A percentile compares a stretch with the other conserved stretches of the same genome.
Evolutionary conservation across 64 coral and sea anemone species (phyloP).

Genomic region (Anthopleura sola): DNA sequence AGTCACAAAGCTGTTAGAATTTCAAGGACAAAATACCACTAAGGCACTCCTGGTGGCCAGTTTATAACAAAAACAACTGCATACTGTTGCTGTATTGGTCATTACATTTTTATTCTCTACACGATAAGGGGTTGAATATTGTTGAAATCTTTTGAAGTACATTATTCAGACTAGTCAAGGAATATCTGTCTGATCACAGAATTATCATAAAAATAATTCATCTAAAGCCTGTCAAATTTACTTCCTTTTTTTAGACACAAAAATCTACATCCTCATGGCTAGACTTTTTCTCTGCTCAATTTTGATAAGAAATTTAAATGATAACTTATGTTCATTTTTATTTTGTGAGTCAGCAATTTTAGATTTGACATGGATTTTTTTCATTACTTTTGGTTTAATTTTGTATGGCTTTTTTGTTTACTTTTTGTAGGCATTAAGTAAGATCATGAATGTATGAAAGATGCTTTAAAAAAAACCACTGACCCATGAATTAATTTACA

Average conservation of each 20-base stretch:
- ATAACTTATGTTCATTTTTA: neutral
- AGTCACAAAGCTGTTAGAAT: neutral
- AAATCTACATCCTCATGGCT: neutral
- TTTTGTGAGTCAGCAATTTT: neutral
- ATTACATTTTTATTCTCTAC: neutral
- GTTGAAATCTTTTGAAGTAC: neutral
- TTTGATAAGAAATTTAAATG: neutral
- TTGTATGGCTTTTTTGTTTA: conserved; percentile 13
- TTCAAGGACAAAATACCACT: neutral
- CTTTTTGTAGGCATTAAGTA: neutral
- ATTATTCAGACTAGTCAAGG: neutral
- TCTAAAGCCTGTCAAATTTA: neutral
- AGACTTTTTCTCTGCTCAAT: neutral
- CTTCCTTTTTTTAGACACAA: neutral
- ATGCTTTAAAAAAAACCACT: neutral
- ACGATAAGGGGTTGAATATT: neutral
- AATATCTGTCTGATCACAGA: neutral
- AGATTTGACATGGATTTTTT: neutral
- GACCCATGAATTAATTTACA: conserved; percentile 11
- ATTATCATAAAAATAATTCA: neutral
- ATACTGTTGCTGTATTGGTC: neutral
- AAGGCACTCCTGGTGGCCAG: neutral
- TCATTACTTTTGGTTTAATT: neutral
- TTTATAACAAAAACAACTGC: neutral
- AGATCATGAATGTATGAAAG: neutral